These are phyloP conservation scores for Panonychus citri DNA, from an alignment of 1,140 invertebrate genomes.

Conservation along the genomic window DNA sequence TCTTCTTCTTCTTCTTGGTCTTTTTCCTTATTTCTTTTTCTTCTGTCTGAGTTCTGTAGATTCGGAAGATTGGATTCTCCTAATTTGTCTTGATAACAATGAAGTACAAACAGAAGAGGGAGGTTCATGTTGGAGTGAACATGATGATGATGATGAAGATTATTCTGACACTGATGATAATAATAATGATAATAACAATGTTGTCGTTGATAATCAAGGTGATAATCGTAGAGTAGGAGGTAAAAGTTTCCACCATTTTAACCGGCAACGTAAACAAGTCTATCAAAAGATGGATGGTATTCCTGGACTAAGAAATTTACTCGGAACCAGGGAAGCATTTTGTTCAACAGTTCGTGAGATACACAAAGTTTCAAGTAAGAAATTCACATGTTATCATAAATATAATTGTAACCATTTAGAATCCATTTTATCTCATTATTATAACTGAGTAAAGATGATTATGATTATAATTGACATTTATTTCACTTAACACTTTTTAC, in stretches of 20 bases:
- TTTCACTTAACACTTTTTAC: background rate
- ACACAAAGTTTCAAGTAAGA: conserved; percentile 8
- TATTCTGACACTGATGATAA: background rate
- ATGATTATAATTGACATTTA: background rate
- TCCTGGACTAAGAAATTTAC: conserved; percentile 8
- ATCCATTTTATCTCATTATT: background rate
- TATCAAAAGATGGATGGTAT: conserved; percentile 11
- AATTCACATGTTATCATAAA: background rate
- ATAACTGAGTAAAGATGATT: background rate
- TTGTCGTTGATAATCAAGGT: background rate
- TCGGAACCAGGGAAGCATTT: conserved; percentile 10
- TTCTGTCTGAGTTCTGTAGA: conserved; percentile 2
- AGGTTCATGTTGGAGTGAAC: background rate
- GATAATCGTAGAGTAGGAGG: background rate
- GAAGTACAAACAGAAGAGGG: no score
- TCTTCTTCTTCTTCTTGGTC: background rate
- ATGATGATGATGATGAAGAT: conserved; percentile 5
- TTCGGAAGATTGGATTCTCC: background rate
- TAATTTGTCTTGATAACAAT: background rate
- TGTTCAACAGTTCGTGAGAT: conserved; percentile 9
- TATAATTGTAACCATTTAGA: background rate
- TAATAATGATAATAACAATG: background rate
- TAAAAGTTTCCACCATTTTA: background rate
- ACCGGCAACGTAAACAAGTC: background rate
- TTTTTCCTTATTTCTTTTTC: conserved; percentile 2